These are phyloP conservation scores for Coregonus ussuriensis DNA, from an alignment of 2,797 vertebrate species.

Conservation along the genomic window DNA sequence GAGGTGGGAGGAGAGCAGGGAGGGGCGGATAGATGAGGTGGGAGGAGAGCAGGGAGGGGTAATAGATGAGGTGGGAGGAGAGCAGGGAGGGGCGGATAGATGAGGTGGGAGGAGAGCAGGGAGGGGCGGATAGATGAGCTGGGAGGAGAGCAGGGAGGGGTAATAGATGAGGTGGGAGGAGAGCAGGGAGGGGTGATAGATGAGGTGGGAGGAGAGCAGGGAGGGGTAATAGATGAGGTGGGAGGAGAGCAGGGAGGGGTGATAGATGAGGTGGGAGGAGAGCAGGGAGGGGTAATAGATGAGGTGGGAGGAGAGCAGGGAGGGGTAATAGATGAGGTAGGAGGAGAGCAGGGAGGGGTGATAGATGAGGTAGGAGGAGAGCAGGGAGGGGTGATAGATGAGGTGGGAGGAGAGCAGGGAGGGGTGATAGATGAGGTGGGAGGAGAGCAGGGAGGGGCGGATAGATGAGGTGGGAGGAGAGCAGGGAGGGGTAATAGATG, in stretches of 20 bases:
- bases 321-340: too few relatives aligned
- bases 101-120: background rate
- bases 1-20: too few relatives aligned
- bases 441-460: background rate
- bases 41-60: background rate
- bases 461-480: too few relatives aligned
- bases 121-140: too few relatives aligned
- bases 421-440: slow-evolving; percentile 13
- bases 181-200: background rate
- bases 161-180: background rate
- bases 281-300: too few relatives aligned
- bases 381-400: background rate
- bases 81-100: too few relatives aligned
- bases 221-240: too few relatives aligned
- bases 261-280: background rate
- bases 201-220: background rate
- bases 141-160: background rate
- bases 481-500: too few relatives aligned
- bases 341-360: background rate
- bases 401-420: background rate
- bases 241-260: background rate
- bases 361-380: background rate
- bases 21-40: too few relatives aligned
- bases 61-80: background rate
- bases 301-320: background rate